Conservation (phyloP, 2,888 invertebrate species). For the Rugalucina vietnamica region DNA sequence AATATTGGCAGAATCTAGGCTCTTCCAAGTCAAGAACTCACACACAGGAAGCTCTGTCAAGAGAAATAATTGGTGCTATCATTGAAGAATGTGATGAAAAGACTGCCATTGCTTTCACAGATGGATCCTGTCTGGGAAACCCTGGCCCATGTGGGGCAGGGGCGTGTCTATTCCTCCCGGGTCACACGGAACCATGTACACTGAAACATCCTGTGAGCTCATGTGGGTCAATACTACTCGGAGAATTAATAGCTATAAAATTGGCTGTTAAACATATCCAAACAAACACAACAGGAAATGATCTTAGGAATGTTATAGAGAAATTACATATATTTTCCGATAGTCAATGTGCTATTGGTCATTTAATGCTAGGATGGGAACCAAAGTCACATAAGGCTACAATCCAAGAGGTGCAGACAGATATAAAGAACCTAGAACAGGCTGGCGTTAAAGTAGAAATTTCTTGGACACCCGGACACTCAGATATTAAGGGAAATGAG, state of each 20-base stretch:
- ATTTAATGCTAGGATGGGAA: not conserved
- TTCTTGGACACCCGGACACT: too few species aligned
- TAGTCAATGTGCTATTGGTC: not conserved
- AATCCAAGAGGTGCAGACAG: not conserved
- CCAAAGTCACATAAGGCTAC: not conserved
- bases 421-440: not conserved
- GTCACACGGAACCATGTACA: not conserved
- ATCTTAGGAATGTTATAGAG: too few species aligned
- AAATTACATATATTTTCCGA: not conserved
- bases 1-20: slow-evolving; percentile 14
- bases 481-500: too few species aligned
- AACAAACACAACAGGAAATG: not conserved
- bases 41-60: too few species aligned
- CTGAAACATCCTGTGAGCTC: not conserved
- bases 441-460: too few species aligned
- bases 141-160: too few species aligned
- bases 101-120: not conserved
- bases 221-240: not conserved
- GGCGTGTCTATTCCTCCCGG: not conserved
- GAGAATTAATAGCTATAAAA: not conserved
- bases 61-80: too few species aligned
- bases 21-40: slow-evolving; percentile 1
- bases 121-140: too few species aligned
- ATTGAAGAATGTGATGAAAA: not conserved
- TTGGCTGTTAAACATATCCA: not conserved